Percentiles rank a stretch among this genome's conserved stretches.
phyloP scores from a whole-genome alignment of 2,113 vertebrate genomes.

The Sprattus sprattus region DNA sequence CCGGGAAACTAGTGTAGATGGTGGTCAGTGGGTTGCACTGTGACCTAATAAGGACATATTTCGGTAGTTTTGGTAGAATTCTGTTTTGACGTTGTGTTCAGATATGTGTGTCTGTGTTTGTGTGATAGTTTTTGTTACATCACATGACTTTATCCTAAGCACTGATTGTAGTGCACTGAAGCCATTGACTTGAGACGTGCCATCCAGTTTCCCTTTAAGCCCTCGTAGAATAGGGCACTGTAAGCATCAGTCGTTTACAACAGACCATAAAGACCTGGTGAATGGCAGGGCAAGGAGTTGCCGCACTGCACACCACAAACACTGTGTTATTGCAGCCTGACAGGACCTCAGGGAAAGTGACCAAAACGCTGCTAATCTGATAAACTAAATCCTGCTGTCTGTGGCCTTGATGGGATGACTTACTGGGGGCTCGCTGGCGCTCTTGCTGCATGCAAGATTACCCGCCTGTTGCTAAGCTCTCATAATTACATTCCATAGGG shows the following conservation, averaged over 20 bases:
- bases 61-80: too few relatives aligned
- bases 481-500: constrained; percentile 1
- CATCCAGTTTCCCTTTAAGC: neutral
- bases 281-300: neutral
- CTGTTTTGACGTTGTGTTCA: too few relatives aligned
- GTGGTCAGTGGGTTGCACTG: too few relatives aligned
- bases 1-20: too few relatives aligned
- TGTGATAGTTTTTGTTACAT: too few relatives aligned
- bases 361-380: neutral
- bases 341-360: neutral
- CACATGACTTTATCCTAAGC: too few relatives aligned
- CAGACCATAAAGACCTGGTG: neutral
- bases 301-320: neutral
- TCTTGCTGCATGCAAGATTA: neutral
- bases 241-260: neutral
- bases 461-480: neutral
- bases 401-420: neutral
- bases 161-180: too few relatives aligned
- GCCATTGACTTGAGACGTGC: too few relatives aligned
- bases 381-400: neutral
- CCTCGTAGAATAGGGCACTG: neutral
- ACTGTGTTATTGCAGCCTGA: neutral
- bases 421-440: neutral
- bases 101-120: too few relatives aligned
- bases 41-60: too few relatives aligned